A percentile compares a stretch with the other conserved stretches of the same genome.
Evolutionary conservation across 1,140 invertebrate genomes (phyloP).

Genomic region (Rhyzopertha dominica): DNA sequence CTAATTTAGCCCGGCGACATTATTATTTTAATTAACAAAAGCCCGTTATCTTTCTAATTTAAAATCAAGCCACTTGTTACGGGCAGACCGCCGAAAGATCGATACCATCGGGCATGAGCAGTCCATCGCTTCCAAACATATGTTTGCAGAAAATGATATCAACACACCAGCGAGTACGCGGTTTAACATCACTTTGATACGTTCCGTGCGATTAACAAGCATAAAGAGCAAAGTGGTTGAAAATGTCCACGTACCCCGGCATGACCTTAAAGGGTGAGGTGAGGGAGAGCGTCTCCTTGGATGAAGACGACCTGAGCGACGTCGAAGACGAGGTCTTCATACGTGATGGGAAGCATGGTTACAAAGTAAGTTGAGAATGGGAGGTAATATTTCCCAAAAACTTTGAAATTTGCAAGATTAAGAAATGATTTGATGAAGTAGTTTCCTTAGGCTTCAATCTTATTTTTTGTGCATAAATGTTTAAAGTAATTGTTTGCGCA

Average conservation of each 20-base stretch:
- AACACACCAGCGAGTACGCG: not conserved
- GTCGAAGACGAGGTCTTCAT: slow-evolving; percentile 75
- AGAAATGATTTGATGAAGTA: not conserved
- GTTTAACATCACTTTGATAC: slow-evolving; percentile 5
- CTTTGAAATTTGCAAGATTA: not conserved
- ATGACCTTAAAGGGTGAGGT: slow-evolving; percentile 41
- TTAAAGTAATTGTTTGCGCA: no score
- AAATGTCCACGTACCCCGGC: slow-evolving; percentile 40
- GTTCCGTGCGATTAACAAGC: not conserved
- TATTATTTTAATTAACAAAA: no score
- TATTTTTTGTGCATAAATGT: not conserved
- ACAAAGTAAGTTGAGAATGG: slow-evolving; percentile 36
- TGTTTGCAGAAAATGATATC: not conserved
- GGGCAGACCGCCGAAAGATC: slow-evolving; percentile 16
- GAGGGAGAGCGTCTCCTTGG: slow-evolving; percentile 43
- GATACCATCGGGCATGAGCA: slow-evolving; percentile 17
- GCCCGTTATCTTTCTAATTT: no score
- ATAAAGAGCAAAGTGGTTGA: slow-evolving; percentile 11
- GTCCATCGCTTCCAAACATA: slow-evolving; percentile 7
- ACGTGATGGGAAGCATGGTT: slow-evolving; percentile 61
- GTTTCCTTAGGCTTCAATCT: not conserved
- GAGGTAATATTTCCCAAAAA: not conserved
- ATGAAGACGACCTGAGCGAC: slow-evolving; percentile 60
- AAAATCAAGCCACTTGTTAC: no score
- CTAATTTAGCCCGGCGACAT: no score